Conservation (phyloP, 2,888 invertebrate genomes). For the Lagria hirta region DNA sequence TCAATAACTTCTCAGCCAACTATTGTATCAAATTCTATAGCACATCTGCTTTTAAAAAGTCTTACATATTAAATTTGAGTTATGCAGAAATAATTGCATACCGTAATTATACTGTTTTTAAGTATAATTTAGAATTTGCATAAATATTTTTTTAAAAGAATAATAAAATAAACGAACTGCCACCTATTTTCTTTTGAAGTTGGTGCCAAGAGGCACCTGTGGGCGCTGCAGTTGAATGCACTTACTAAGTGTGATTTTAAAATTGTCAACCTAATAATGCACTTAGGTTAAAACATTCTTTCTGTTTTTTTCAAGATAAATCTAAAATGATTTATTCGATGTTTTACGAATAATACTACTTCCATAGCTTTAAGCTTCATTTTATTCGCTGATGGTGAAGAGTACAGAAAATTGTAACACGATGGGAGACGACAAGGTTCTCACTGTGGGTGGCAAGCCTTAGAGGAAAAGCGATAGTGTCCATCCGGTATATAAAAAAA, state of each 20-base stretch:
- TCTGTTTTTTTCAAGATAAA: background rate
- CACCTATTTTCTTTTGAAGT: slow-evolving; percentile 28
- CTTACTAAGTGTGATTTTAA: slow-evolving; percentile 24
- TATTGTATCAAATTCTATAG: no score
- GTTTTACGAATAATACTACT: slow-evolving; percentile 8
- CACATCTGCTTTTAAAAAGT: no score
- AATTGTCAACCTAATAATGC: slow-evolving; percentile 17
- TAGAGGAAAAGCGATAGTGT: slow-evolving; percentile 29
- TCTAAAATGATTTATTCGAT: slow-evolving; percentile 10
- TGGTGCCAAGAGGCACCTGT: slow-evolving; percentile 27
- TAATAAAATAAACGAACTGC: slow-evolving; percentile 21
- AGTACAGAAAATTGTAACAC: slow-evolving; percentile 18
- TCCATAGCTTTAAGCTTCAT: slow-evolving; percentile 5
- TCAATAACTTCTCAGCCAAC: no score
- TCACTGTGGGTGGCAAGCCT: slow-evolving; percentile 26
- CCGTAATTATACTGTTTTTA: no score
- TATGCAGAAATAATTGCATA: no score
- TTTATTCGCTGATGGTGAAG: slow-evolving; percentile 2
- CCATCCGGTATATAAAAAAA: no score
- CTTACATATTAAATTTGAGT: no score
- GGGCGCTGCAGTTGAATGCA: slow-evolving; percentile 28
- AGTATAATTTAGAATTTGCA: no score
- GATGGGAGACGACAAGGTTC: slow-evolving; percentile 8
- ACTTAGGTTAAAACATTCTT: slow-evolving; percentile 2
- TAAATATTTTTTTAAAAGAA: no score